Base-by-base conservation (phyloP, 1,140 invertebrate genomes). In the Spodoptera frugiperda region DNA sequence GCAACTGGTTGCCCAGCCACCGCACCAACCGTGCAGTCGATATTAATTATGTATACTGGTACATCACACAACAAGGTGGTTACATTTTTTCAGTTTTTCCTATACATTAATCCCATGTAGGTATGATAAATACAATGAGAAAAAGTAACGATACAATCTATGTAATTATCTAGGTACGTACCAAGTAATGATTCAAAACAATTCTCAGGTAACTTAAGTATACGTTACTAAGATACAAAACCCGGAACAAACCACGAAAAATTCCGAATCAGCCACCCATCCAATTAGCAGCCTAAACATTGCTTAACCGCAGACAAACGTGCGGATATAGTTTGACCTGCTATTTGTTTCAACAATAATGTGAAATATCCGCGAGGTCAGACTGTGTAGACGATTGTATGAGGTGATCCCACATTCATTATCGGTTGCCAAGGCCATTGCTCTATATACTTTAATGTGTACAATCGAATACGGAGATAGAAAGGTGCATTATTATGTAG, bases 361-460 rank as follows among this genome's bases (percentile, higher is more conserved):
- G 74, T 30, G 73, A 81, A 81, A 61, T 55, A 68, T 72, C 46
- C 15, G 55, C 79, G 85, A 89, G 87, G 87, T 84, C 83, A 54
- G 4, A 17, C 63, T 79, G 78, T 71, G 75, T 49, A 72, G 79
- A 73, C 78, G 53, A 72, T 72, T 72, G 68, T 72, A 72, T 77
- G 53, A 30, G 46, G 73, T 71, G n/a, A 73, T 88, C 86, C 76
- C 87, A 88, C 86, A 85, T 59, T 84, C 80, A 86, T 89, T 87
- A 87, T 63, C 77, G 83, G 65, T 80, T 78, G 46, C 79, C 73
- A 87, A 89, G 87, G 87, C 81, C 81, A 82, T 63, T 80, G 78
- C 49, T 61, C 70, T 49, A 57, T 77, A 80, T 76, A 72, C 81
- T 46, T 57, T 59, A 3, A 10, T 4, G 14, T 51, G 12, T n/a